Base-by-base conservation (phyloP, 1,140 invertebrate species). In the Danaus plexippus region DNA sequence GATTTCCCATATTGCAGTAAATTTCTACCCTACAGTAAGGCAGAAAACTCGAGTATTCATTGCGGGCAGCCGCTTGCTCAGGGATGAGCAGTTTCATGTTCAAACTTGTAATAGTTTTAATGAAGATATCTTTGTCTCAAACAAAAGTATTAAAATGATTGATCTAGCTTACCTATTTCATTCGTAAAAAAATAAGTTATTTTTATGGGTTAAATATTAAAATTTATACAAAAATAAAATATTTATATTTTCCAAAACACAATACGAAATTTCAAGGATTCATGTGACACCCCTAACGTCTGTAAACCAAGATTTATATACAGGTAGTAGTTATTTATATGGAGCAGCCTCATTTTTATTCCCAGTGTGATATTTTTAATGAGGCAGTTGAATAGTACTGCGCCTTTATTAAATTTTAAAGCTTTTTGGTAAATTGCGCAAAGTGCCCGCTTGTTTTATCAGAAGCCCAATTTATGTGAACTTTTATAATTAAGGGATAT, bases 291-390 rank as follows among this genome's bases (percentile, higher is more conserved):
- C 76, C 77, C 77, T 83, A 69, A 47, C 41, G 51, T 62, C 64
- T 72, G 70, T 64, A 73, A 82, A 80, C 76, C 75, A 83, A 83
- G 77, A 83, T 80, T 83, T 80, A 83, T 80, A 75, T 61, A 64
- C 67, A 73, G 50, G 50, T 71, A 63, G 70, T 71, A 66, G 77
- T 80, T 78, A 83, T 83, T 83, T 83, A 83, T 80, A 75, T 71
- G 57, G 58, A 55, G 66, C 61, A 65, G 66, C 75, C 69, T 79
- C 77, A 77, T 83, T 64, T 64, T 64, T 64, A 64, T 64, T 59
- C 57, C 73, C 68, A 49, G 60, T 68, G 63, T 65, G 63, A 68
- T 68, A 65, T 65, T 68, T 64, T 68, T 65, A 65, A 68, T 65
- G 66, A 68, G 63, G 63, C 53, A 64, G 60, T 57, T 64, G 57